A percentile compares a stretch with the other conserved stretches of the same genome.
phyloP scores from a whole-genome alignment of 1,140 invertebrate genomes.

The Bombus sylvicola region DNA sequence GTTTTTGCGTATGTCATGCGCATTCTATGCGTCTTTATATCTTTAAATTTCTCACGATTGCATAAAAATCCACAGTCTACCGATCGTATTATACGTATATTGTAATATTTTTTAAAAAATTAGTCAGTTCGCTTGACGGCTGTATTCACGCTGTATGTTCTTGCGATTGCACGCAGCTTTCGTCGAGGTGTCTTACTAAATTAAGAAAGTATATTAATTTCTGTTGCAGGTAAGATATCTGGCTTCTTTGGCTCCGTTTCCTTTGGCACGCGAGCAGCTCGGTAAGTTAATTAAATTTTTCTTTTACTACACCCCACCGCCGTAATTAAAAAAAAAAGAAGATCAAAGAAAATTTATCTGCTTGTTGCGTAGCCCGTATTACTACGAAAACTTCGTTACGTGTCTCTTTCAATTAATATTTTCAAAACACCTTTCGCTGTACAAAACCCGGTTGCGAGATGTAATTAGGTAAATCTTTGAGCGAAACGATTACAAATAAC shows the following conservation, averaged over 20 bases:
- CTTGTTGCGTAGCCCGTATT: not conserved
- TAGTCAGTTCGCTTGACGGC: not conserved
- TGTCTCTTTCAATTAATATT: not conserved
- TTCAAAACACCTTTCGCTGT: not conserved
- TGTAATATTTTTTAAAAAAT: too few relatives aligned
- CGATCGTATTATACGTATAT: too few relatives aligned
- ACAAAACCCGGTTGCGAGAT: too few relatives aligned
- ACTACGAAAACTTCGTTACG: not conserved
- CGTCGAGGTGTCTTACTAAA: not conserved
- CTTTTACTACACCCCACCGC: slow-evolving; percentile 13
- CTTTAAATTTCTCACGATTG: too few relatives aligned
- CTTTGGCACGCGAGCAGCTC: slow-evolving; percentile 47
- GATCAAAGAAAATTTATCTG: slow-evolving; percentile 24
- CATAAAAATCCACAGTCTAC: too few relatives aligned
- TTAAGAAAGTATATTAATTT: slow-evolving; percentile 57
- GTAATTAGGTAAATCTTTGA: too few relatives aligned
- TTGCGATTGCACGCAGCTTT: not conserved
- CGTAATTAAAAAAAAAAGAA: slow-evolving; percentile 50
- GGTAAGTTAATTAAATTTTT: slow-evolving; percentile 67
- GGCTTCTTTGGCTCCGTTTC: slow-evolving; percentile 56
- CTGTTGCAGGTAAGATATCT: slow-evolving; percentile 64
- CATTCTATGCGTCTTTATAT: too few relatives aligned
- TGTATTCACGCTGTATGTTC: not conserved
- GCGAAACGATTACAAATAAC: too few relatives aligned
- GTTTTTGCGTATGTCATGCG: too few relatives aligned